Base-by-base conservation (phyloP, 2,888 invertebrate genomes). In the Andrena hattorfiana region DNA sequence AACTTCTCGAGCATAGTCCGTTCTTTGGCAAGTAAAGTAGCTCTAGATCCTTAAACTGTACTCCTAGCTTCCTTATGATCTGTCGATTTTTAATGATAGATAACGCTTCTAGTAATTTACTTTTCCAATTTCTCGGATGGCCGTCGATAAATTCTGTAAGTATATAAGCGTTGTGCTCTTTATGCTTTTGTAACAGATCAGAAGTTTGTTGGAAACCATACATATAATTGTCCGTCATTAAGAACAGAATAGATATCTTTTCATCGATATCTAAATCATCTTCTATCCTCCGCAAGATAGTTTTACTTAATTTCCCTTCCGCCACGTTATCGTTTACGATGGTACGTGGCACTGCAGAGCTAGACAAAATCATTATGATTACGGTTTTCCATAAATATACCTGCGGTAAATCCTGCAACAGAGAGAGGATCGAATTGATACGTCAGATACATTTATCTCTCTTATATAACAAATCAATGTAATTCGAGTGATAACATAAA, bases 81-180 rank as follows among this genome's bases (percentile, higher is more conserved):
- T 89, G 86, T 42, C 91, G 93, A 84, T 95, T 94, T 75, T 94
- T 93, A 16, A 96, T 94, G 26, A 95, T 94, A 75, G 94, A 93
- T 26, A 96, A 85, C 0, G 95, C 95, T 92, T 96, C 96, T 0
- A 96, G 77, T 0, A 96, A 83, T 84, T 94, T 92, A 0, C 91
- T 85, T 30, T 94, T 92, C 95, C 95, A 96, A 23, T 92, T 87
- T 68, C 92, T 90, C 0, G 77, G 81, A 23, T 91, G 85, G 1
- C 84, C 81, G 75, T 90, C 79, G 30, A 92, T 87, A 92, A 94
- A 94, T 59, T 89, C 84, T 13, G 84, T 69, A 13, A 94, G 76
- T n/a, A 93, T 81, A 56, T 60, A 74, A 48, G 85, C 67, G 2
- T 85, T 86, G 10, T 81, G 49, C 26, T 70, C 63, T 8, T 66